Base-by-base conservation (phyloP, 2,888 invertebrate species). In the Sarcophaga carnaria region DNA sequence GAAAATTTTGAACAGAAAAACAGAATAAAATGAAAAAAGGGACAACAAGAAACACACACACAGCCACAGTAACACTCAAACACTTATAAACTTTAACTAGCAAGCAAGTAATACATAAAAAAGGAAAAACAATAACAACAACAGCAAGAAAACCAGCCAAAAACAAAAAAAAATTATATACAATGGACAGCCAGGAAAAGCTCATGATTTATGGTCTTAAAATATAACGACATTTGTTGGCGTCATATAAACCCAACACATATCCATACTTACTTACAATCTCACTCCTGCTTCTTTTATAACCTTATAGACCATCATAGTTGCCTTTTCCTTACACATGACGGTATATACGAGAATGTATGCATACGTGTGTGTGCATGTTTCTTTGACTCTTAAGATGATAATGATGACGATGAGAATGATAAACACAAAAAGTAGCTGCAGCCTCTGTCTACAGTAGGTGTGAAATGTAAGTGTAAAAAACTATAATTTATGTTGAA, bases 201-300 rank as follows among this genome's bases (percentile, higher is more conserved):
- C 92, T 91, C 92, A 91, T 92, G 92, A 92, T 92, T 92, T 92
- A 92, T 92, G 91, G 90, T 91, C 91, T 92, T 91, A 90, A 92
- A 91, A 72, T 81, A 80, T 66, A 87, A 82, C 81, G 37, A 84
- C 81, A 82, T 79, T 87, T 84, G 84, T 82, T 84, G 84, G 81
- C 78, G 78, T 82, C 84, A 76, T 87, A 60, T 59, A 82, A 80
- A 67, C 77, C 69, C 64, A 63, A 59, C 12, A 49, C 22, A 70
- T 60, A 69, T 12, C 45, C 74, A 64, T 20, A 80, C 63, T 4
- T 37, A 72, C 11, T 47, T n/a, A 60, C n/a, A 27, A 3, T 20
- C 47, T 11, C 37, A 74, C n/a, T 22, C 4, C 12, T 64, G 14
- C 14, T 14, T 37, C 27, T 27, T 54, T 79, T 63, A 47, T 77